Conservation (phyloP, 2,797 vertebrate species). For the Gila robusta region DNA sequence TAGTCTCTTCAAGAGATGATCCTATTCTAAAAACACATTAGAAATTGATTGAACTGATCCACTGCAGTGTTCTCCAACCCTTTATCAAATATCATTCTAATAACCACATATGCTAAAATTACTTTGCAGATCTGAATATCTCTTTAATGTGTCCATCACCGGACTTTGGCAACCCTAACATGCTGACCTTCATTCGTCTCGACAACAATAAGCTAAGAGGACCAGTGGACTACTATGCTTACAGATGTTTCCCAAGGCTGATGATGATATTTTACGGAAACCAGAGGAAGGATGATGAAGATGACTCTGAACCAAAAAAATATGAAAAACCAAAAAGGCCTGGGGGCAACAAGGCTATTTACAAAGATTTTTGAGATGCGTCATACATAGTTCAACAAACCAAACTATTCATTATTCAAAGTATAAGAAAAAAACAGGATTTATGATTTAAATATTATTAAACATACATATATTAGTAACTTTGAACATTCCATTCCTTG, state of each 20-base stretch:
- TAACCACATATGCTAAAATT: not conserved
- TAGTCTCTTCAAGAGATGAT: not conserved
- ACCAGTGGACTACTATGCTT: slow-evolving; percentile 76
- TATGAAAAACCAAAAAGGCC: slow-evolving; percentile 2
- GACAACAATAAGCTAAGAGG: slow-evolving; percentile 82
- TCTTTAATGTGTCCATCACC: slow-evolving; percentile 81
- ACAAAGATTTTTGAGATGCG: not conserved
- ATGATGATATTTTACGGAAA: slow-evolving; percentile 83
- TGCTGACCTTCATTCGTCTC: slow-evolving; percentile 82
- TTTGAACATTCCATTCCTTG: not conserved
- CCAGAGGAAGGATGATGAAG: slow-evolving; percentile 71
- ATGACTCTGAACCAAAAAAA: slow-evolving; percentile 23
- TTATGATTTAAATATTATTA: not conserved
- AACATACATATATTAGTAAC: not conserved
- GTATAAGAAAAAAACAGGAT: not conserved
- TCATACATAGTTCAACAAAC: not conserved
- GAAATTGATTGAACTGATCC: not conserved
- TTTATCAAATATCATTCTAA: not conserved
- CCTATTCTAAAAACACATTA: not conserved
- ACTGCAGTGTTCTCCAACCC: not conserved
- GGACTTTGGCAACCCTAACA: slow-evolving; percentile 72
- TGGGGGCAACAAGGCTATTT: not conserved
- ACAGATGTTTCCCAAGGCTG: slow-evolving; percentile 82
- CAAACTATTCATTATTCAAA: not conserved
- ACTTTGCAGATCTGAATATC: slow-evolving; percentile 77